Evolutionary conservation across 2,888 invertebrate species (phyloP).

Genomic region (Falcaria lacertinaria): DNA sequence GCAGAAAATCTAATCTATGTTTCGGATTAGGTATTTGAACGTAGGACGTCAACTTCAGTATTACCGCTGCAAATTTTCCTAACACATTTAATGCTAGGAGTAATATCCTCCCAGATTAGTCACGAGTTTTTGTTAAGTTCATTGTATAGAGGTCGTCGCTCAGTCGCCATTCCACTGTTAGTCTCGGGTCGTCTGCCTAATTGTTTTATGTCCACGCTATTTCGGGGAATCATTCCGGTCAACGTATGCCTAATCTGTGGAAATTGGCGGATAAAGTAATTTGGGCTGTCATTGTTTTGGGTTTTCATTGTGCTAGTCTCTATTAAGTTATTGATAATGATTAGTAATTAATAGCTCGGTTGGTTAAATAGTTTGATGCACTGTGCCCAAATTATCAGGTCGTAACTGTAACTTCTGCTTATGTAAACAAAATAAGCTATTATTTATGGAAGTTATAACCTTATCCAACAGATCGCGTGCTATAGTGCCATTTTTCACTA

Average conservation of each 20-base stretch:
- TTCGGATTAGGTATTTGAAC: too few relatives aligned
- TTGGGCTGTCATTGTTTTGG: not conserved
- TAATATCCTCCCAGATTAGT: constrained; percentile 12
- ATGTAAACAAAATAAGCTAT: too few relatives aligned
- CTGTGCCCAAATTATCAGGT: too few relatives aligned
- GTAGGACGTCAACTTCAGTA: too few relatives aligned
- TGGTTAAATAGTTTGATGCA: too few relatives aligned
- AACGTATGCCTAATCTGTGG: not conserved
- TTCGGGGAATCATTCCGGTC: not conserved
- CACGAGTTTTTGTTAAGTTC: constrained; percentile 27
- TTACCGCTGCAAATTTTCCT: too few relatives aligned
- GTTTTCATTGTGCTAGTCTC: too few relatives aligned
- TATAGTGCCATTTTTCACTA: not conserved
- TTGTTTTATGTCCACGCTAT: constrained; percentile 8
- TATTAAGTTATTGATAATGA: too few relatives aligned
- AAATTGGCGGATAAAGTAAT: not conserved
- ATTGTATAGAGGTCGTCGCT: constrained; percentile 27
- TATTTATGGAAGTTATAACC: not conserved
- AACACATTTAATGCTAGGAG: not conserved
- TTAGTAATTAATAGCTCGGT: too few relatives aligned
- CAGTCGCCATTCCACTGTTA: constrained; percentile 18
- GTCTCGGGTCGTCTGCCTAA: constrained; percentile 20
- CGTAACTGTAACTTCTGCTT: too few relatives aligned
- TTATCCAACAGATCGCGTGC: not conserved
- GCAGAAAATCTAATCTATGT: too few relatives aligned